Conservation (phyloP, 35 echinoderm and acorn worm genomes). For the Strongylocentrotus purpuratus region DNA sequence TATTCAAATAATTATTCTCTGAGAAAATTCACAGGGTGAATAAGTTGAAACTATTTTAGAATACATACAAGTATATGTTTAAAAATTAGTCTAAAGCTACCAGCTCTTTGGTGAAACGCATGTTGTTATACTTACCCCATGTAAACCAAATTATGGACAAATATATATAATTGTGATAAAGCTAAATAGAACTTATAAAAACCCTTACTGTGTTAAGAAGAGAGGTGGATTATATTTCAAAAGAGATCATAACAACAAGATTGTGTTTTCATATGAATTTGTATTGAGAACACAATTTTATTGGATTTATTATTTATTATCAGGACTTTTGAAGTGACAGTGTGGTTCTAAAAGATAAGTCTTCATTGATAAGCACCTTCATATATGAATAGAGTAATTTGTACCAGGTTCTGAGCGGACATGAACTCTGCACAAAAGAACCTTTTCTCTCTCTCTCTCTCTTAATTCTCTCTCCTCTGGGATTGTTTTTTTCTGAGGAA, state of each 20-base stretch:
- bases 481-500: background rate
- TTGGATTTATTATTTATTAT: background rate
- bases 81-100: no score
- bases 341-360: background rate
- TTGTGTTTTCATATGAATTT: background rate
- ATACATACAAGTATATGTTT: no score
- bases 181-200: background rate
- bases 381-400: constrained; percentile 41
- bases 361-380: background rate
- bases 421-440: background rate
- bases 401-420: constrained; percentile 8
- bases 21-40: no score
- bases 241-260: background rate
- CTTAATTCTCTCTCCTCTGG: background rate
- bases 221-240: background rate
- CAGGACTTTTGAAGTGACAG: background rate
- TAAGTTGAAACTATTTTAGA: no score
- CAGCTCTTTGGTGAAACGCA: no score
- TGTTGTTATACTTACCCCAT: background rate
- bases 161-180: background rate
- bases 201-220: background rate
- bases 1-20: no score
- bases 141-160: background rate
- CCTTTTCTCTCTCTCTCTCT: background rate
- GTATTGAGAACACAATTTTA: background rate